These are phyloP conservation scores for Lycocerus yunnanus DNA, from an alignment of 2,888 invertebrate genomes.

Conservation along the genomic window DNA sequence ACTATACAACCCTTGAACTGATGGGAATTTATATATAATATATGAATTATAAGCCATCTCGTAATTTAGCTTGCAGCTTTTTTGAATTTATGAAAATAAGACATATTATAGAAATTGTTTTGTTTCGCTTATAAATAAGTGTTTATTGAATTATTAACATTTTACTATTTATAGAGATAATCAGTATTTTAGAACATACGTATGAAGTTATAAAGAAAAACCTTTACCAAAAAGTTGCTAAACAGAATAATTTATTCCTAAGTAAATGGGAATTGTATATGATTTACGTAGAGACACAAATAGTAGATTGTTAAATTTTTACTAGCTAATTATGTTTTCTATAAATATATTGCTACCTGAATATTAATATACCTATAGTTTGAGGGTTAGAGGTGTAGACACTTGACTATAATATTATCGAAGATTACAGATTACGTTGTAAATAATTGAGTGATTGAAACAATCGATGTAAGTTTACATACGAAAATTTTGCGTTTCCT, in stretches of 20 bases:
- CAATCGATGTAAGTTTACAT: not conserved
- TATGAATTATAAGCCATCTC: no score
- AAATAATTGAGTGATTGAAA: not conserved
- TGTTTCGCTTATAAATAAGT: no score
- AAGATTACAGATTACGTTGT: not conserved
- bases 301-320: not conserved
- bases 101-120: no score
- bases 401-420: not conserved
- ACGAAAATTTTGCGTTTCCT: not conserved
- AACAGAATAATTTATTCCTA: not conserved
- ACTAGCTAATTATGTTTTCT: no score
- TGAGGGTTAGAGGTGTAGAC: not conserved
- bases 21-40: not conserved
- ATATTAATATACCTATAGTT: not conserved
- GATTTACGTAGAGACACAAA: no score
- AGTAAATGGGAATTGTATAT: not conserved
- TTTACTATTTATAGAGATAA: no score
- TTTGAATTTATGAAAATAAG: not conserved
- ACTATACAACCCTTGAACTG: not conserved
- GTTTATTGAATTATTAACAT: no score
- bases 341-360: not conserved
- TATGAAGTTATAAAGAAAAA: no score
- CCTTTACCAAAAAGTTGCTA: not conserved
- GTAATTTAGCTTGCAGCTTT: not conserved
- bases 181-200: no score